phyloP scores from a whole-genome alignment of 2,113 vertebrate species.

The Circaetus gallicus region DNA sequence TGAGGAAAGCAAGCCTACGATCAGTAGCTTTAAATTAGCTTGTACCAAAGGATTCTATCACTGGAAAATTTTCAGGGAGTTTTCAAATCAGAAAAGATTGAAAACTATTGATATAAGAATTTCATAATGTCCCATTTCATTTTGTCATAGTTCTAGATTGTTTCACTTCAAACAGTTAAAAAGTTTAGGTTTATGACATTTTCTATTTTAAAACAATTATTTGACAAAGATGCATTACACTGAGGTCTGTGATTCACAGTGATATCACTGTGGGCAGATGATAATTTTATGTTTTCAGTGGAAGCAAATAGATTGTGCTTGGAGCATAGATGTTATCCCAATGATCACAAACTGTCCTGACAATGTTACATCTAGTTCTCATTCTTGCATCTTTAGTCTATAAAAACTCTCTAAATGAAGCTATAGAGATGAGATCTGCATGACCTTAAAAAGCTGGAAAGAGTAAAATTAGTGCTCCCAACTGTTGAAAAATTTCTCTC shows the following conservation, averaged over 20 bases:
- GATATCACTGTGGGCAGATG: background rate
- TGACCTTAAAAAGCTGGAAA: background rate
- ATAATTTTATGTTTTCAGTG: background rate
- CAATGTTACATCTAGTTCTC: background rate
- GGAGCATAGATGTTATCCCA: background rate
- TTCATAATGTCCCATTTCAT: background rate
- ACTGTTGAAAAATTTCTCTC: background rate
- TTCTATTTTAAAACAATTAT: background rate
- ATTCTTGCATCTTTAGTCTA: background rate
- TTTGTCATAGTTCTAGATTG: background rate
- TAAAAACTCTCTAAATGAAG: background rate
- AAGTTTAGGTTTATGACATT: background rate
- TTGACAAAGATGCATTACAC: background rate
- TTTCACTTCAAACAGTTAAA: background rate
- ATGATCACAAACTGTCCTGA: background rate
- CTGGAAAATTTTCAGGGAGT: background rate
- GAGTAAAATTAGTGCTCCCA: background rate
- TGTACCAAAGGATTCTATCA: background rate
- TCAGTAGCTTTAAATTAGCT: constrained; percentile 2
- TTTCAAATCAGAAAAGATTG: background rate
- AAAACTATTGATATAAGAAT: background rate
- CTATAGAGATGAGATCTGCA: background rate
- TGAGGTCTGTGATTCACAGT: background rate
- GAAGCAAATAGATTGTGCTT: background rate
- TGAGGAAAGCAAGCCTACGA: background rate